Base-by-base conservation (phyloP, 2,113 vertebrate genomes). In the Pygathrix nemaeus region DNA sequence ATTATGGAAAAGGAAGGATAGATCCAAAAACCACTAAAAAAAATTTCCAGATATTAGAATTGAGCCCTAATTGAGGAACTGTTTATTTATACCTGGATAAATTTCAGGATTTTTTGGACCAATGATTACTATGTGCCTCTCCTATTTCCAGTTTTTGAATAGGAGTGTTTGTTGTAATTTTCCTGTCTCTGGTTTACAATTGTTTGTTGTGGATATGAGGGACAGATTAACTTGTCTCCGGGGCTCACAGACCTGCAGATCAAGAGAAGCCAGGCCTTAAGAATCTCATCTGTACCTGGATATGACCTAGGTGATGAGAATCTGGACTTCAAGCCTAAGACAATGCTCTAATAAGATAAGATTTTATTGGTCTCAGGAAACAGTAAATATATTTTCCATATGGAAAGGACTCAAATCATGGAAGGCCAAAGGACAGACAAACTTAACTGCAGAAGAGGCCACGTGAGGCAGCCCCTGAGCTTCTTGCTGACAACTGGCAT, bases 91-190 rank as follows among this genome's bases (percentile, higher is more conserved):
- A 50, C 43, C 70, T 2, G 80, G 66, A 72, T 45, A 50, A 30
- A 85, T n/a, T 95, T 25, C 68, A 90, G 55, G 76, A 72, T 90
- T 94, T 38, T 88, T 81, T 96, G 55, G 16, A 80, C 14, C 12
- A 57, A 1, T 82, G 43, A 80, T 72, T 64, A 30, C 8, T 76
- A 12, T 3, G 1, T 87, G 14, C 6, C 38, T 70, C 35, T 21
- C 11, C 8, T 72, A n/a, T 57, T 72, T 3, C n/a, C 14, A 70
- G 14, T 20, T 61, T 90, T 82, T 90, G 43, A 90, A 30, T 43
- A 32, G 3, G n/a, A 83, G 13, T 16, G 21, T 79, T 21, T 23
- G 6, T 40, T 45, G 40, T 9, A 23, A 55, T 89, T 78, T 35
- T n/a, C 17, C 13, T 87, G 1, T 55, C 10, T 8, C 40, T 76